Evolutionary conservation across 2,888 invertebrate genomes (phyloP).

Genomic region (Drosophila subquinaria): DNA sequence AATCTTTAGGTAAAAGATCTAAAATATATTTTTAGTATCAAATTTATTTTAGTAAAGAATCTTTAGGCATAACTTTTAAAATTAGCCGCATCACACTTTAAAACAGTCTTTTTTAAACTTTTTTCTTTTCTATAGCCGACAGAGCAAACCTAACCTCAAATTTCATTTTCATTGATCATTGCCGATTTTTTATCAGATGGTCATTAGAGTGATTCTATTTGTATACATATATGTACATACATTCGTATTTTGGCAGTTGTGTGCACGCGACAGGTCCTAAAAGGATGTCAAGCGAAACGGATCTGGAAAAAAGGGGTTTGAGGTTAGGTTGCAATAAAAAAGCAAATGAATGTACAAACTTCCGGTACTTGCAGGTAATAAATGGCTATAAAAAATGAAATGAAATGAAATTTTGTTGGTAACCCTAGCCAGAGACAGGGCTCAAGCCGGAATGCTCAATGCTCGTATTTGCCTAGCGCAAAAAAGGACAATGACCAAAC

Average conservation of each 20-base stretch:
- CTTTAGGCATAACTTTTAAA: background rate
- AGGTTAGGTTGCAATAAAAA: slow-evolving; percentile 67
- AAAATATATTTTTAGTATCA: too few relatives aligned
- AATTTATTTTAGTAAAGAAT: too few relatives aligned
- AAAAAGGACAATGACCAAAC: slow-evolving; percentile 80
- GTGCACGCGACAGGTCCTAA: slow-evolving; percentile 45
- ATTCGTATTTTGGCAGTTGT: slow-evolving; percentile 40
- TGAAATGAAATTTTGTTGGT: slow-evolving; percentile 40
- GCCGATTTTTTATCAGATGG: slow-evolving; percentile 31
- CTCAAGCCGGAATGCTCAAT: slow-evolving; percentile 8
- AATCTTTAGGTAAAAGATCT: too few relatives aligned
- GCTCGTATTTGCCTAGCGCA: slow-evolving; percentile 73
- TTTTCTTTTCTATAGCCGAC: background rate
- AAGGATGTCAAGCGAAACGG: slow-evolving; percentile 38
- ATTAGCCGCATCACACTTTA: background rate
- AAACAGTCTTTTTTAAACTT: background rate
- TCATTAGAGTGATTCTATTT: slow-evolving; percentile 20
- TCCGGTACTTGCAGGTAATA: slow-evolving; percentile 60
- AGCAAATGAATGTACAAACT: slow-evolving; percentile 72
- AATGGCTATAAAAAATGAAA: slow-evolving; percentile 38
- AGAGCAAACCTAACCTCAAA: slow-evolving; percentile 7
- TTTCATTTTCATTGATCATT: slow-evolving; percentile 30
- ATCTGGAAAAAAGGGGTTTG: slow-evolving; percentile 37
- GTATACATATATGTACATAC: background rate
- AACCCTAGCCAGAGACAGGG: slow-evolving; percentile 48